Base-by-base conservation (phyloP, 2,888 invertebrate species). In the Oxytorus armatus region DNA sequence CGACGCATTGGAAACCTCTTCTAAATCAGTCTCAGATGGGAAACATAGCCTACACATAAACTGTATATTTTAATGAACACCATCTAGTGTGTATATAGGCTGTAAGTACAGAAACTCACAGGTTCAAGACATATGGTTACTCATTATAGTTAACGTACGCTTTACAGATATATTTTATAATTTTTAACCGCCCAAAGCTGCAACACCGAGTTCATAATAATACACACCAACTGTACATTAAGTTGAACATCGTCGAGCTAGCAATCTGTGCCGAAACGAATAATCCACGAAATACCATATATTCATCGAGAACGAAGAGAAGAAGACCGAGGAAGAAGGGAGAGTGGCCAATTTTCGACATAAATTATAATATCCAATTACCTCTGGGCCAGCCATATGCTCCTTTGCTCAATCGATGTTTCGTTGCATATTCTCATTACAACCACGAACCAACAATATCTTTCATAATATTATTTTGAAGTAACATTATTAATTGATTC, bases 361-460 rank as follows among this genome's bases (percentile, higher is more conserved):
- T 57, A 77, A 77, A 80, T 80, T 80, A 77, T 80, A 77, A 80
- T 77, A 77, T 80, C 77, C 72, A 63, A 73, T 77, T 77, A 77
- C 76, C 61, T 39, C 11, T 53, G 66, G 61, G 53, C 11, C 10
- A 55, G 49, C 80, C 80, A 80, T 73, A 80, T 77, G 76, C 73
- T 74, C 25, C 61, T 25, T 72, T 55, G 8, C 44, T 63, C 21
- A 25, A 16, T 18, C n/a, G 42, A 29, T 61, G 11, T 47, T 39
- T 33, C 33, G 29, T 66, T 14, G 23, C 44, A 18, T 39, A 68
- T 63, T 36, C 25, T 11, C 59, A 76, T 72, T 55, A 47, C 36
- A 36, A 79, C 8, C 7, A 36, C 44, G 10, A 8, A 14, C 51
- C 57, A 49, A n/a, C 11, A 4, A 16, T 4, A 14, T 25, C 7